Evolutionary conservation across 2,797 vertebrate species (phyloP), one percentile per base, ranked within the genome.

Genomic region (Balearica regulorum): DNA sequence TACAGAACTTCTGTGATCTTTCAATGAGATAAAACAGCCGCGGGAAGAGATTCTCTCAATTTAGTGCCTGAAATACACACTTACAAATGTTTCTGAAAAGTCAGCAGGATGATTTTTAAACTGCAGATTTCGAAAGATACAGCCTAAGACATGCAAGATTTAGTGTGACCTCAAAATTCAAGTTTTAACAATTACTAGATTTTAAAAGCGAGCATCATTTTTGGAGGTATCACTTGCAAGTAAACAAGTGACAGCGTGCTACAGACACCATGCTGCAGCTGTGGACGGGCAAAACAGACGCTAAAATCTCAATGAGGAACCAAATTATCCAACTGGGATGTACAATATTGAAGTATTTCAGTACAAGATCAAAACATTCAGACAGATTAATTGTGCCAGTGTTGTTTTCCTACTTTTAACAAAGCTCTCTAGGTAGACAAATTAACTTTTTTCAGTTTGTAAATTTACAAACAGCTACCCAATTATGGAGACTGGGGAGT

Each of bases 271-370:
- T 6, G 13, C 0, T 87, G 61, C 60, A 88, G 86, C 68, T 43
- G 54, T 18, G 86, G 54, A 69, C 57, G 91, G 24, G 60, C 72
- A 92, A 75, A 92, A 72, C 19, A 91, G 61, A 39, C 69, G 88
- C 5, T 87, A 84, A 94, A 93, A 94, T 71, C 68, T 95, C 76
- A 82, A 92, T 93, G 64, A 76, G 54, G 48, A 91, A 72, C 46
- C 66, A 93, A 94, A 93, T 86, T 55, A 64, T 77, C 55, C 94
- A 94, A 87, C 58, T 51, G 94, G 79, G 91, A 96, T 61, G 46
- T 35, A 69, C 13, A 86, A 82, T 48, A 60, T 0, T 71, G n/a
- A 72, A 89, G 22, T 39, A 82, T 44, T 90, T 87, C 77, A 89
- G 57, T 54, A 29, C 44, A 89, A 79, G 43, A 89, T 62, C 61